phyloP scores from a whole-genome alignment of 2,797 vertebrate genomes.

The Microctenopoma stevenorrisi region DNA sequence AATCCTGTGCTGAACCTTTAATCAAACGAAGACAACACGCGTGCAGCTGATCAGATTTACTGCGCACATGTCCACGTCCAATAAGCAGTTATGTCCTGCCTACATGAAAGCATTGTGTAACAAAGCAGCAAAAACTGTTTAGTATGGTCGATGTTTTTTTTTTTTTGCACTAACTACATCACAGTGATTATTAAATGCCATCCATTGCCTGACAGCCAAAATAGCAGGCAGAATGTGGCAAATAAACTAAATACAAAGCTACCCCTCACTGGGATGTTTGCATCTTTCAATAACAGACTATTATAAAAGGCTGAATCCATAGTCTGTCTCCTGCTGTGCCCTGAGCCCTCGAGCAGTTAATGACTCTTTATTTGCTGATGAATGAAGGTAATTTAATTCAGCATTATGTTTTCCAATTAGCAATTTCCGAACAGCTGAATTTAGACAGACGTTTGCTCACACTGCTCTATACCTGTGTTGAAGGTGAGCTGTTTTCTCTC shows the following conservation, averaged over 20 bases:
- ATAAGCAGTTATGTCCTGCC: not conserved
- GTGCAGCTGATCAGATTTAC: slow-evolving; percentile 10
- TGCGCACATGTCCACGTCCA: not conserved
- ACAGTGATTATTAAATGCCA: not conserved
- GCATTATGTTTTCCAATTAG: not conserved
- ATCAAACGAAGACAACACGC: not conserved
- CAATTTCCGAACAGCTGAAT: slow-evolving; percentile 9
- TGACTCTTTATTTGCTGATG: slow-evolving; percentile 7
- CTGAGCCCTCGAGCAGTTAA: slow-evolving; percentile 7
- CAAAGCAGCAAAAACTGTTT: not conserved
- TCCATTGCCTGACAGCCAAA: not conserved
- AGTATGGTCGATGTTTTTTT: not conserved
- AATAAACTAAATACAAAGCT: not conserved
- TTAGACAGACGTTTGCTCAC: not conserved
- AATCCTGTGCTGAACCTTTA: slow-evolving; percentile 70
- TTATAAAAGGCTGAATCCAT: slow-evolving; percentile 7
- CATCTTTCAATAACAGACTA: slow-evolving; percentile 12
- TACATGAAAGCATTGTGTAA: not conserved
- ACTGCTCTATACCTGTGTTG: slow-evolving; percentile 83
- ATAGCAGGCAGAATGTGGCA: not conserved
- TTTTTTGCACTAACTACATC: not conserved
- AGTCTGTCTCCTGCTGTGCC: slow-evolving; percentile 16
- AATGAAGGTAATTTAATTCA: slow-evolving; percentile 8
- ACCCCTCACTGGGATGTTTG: slow-evolving; percentile 3
- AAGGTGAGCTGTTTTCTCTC: slow-evolving; percentile 77